Evolutionary conservation across 2,888 invertebrate species (phyloP).

Genomic region (Torymus auratus): DNA sequence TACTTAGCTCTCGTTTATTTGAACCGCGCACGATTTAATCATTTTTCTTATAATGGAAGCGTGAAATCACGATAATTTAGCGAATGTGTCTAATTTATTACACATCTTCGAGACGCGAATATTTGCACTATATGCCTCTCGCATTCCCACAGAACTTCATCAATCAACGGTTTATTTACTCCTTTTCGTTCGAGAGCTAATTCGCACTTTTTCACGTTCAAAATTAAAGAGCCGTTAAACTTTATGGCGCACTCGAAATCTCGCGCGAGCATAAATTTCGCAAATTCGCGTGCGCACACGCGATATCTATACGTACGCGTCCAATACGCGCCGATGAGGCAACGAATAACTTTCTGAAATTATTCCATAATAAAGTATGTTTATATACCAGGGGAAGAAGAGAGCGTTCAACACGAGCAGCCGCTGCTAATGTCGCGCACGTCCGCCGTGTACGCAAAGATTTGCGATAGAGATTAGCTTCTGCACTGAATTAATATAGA

Average conservation of each 20-base stretch:
- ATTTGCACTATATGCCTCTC: no score
- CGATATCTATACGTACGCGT: background rate
- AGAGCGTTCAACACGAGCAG: slow-evolving; percentile 1
- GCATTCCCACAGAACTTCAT: no score
- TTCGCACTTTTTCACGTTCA: slow-evolving; percentile 40
- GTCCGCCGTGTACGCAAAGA: slow-evolving; percentile 53
- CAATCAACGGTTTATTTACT: no score
- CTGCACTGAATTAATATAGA: slow-evolving; percentile 66
- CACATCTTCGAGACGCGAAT: no score
- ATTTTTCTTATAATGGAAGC: no score
- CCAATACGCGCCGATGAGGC: background rate
- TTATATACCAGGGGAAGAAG: slow-evolving; percentile 7
- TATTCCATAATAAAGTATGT: background rate
- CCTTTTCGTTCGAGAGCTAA: background rate
- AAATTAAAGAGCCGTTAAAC: slow-evolving; percentile 8
- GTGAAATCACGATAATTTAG: no score
- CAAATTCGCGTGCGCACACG: background rate
- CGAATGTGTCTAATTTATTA: no score
- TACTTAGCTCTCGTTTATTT: no score
- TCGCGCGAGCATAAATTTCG: background rate
- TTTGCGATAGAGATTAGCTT: slow-evolving; percentile 66
- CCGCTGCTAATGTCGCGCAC: slow-evolving; percentile 64
- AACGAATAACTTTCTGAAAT: slow-evolving; percentile 7
- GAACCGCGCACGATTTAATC: no score
- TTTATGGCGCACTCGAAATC: background rate